Percentiles rank a stretch among this genome's conserved stretches.
These are phyloP conservation scores for Rhaphigaster nebulosa DNA, from an alignment of 2,888 invertebrate genomes.

Conservation along the genomic window DNA sequence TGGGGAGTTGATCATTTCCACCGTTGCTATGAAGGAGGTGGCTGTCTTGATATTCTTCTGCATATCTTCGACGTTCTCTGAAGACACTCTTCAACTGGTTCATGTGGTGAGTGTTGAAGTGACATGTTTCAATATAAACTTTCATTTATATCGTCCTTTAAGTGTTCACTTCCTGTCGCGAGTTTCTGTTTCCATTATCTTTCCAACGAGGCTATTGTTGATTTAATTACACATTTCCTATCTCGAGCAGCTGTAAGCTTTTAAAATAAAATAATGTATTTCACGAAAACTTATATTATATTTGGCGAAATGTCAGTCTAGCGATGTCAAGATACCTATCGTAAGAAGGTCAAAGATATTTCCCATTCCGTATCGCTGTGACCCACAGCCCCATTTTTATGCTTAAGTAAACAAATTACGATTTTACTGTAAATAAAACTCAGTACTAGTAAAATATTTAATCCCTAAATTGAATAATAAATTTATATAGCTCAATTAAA, in stretches of 20 bases:
- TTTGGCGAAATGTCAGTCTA: background rate
- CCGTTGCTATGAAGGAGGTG: background rate
- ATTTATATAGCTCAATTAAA: too few species aligned
- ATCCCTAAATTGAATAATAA: background rate
- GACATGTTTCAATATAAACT: background rate
- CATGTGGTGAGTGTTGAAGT: conserved; percentile 17
- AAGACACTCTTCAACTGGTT: conserved; percentile 11
- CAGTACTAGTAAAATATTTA: background rate
- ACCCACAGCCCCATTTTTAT: conserved; percentile 8
- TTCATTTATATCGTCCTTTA: background rate
- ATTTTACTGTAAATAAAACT: background rate
- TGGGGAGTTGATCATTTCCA: background rate
- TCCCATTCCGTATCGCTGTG: background rate
- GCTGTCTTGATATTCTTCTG: conserved; percentile 11
- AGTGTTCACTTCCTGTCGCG: background rate
- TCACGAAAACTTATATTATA: background rate
- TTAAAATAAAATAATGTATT: background rate
- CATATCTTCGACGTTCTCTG: background rate
- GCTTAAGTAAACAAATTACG: background rate
- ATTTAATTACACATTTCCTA: background rate
- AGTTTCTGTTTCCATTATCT: background rate
- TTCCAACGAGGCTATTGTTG: conserved; percentile 1
- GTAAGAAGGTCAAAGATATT: background rate
- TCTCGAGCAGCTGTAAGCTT: background rate
- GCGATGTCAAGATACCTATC: background rate